Conservation (phyloP, 1,140 invertebrate species). For the Procambarus clarkii region DNA sequence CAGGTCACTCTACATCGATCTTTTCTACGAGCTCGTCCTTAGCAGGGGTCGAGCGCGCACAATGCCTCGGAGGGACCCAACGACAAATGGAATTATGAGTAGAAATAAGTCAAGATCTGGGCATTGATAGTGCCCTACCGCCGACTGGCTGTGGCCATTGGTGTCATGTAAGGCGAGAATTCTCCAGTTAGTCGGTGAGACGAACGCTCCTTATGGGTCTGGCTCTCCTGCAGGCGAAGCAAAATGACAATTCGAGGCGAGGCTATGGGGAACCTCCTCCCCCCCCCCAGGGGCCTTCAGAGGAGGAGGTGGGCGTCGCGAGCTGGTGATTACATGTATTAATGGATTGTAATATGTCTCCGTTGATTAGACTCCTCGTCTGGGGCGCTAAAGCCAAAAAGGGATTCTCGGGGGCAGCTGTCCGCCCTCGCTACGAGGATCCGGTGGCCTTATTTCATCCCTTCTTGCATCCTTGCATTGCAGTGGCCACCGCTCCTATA, state of each 20-base stretch:
- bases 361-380: conserved; percentile 4
- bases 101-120: neutral
- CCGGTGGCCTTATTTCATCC: neutral
- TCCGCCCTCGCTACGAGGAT: neutral
- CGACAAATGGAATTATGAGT: conserved; percentile 14
- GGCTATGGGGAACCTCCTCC: neutral
- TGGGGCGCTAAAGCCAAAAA: neutral
- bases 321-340: neutral
- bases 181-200: neutral
- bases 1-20: neutral
- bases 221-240: neutral
- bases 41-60: neutral
- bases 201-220: neutral
- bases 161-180: neutral
- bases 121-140: neutral
- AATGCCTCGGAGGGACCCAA: neutral
- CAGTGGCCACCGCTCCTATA: too few species aligned
- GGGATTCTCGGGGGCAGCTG: neutral
- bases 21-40: neutral
- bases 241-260: neutral
- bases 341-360: conserved; percentile 11
- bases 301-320: neutral
- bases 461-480: neutral
- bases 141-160: neutral
- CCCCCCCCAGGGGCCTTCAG: too few species aligned